Percentiles rank a stretch among this genome's conserved stretches.
Conservation (phyloP, 2,888 invertebrate genomes). For the Pammene fasciana region DNA sequence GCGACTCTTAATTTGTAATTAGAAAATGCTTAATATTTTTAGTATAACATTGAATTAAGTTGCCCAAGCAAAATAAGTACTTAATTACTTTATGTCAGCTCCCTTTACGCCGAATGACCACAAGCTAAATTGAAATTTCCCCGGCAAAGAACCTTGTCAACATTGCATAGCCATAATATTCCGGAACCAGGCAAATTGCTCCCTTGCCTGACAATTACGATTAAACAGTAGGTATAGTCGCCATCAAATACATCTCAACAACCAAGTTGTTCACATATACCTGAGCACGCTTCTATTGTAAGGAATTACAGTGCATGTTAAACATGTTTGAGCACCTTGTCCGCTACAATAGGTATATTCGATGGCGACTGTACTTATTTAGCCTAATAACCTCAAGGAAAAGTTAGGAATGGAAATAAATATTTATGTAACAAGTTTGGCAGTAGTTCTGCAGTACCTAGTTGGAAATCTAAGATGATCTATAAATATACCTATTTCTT, state of each 20-base stretch:
- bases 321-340: too few species aligned
- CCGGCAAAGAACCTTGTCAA: constrained; percentile 15
- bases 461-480: too few species aligned
- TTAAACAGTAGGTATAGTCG: constrained; percentile 14
- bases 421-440: constrained; percentile 17
- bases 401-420: constrained; percentile 25
- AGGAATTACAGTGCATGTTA: too few species aligned
- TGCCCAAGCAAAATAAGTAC: constrained; percentile 3
- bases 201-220: constrained; percentile 39
- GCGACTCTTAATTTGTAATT: too few species aligned
- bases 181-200: constrained; percentile 37
- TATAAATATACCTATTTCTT: too few species aligned
- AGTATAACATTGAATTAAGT: not conserved
- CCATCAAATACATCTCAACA: too few species aligned
- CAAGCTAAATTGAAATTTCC: constrained; percentile 34
- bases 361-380: constrained; percentile 4
- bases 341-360: too few species aligned
- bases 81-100: constrained; percentile 4
- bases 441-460: too few species aligned
- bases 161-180: constrained; percentile 18
- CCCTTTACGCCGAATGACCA: constrained; percentile 17
- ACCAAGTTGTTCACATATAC: too few species aligned
- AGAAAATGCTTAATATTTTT: not conserved
- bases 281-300: too few species aligned
- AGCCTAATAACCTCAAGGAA: constrained; percentile 9